Evolutionary conservation across 2,888 invertebrate species (phyloP), one percentile per base, ranked within the genome.

Genomic region (Metopia argyrocephala): DNA sequence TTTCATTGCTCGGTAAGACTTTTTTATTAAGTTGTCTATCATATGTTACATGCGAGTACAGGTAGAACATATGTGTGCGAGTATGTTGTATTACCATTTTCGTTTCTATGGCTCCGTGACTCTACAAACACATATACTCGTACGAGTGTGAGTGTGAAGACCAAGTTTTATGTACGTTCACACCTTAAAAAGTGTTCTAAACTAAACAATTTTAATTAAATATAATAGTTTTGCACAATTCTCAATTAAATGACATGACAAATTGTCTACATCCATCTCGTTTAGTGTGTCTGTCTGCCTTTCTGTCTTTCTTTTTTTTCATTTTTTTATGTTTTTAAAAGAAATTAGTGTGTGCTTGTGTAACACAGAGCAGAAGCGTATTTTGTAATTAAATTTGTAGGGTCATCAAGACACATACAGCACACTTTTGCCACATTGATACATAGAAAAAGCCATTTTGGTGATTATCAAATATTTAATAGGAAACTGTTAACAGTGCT

Each of bases 241-340:
- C 81, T 75, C 78, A 78, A 81, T 81, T 81, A 78, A 78, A 62
- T 81, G 81, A 75, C 81, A 81, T 81, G 81, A 81, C 78, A 81
- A 81, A 81, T 81, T 78, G 78, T 81, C 81, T 70, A 61, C 81
- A 81, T 81, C 46, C 66, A 76, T 76, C 71, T 76, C 54, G 45
- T 75, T 38, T 52, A 65, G 28, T 62, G 68, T 25, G 6, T 27
- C 3, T 56, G 46, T 5, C 21, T 48, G 27, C 38, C 20, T 21
- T 20, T 45, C 69, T 56, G 28, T 64, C 31, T 21, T 6, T 48
- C 0, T 2, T 48, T 48, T 48, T 1, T 48, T 48, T 48, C 0
- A 0, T 6, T 48, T 18, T n/a, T 18, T 56, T n/a, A n/a, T n/a
- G n/a, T n/a, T 70, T 61, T 61, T 38, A 38, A 38, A 38, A 15